Base-by-base conservation (phyloP, 2,113 vertebrate species). In the Poeciliopsis prolifica region DNA sequence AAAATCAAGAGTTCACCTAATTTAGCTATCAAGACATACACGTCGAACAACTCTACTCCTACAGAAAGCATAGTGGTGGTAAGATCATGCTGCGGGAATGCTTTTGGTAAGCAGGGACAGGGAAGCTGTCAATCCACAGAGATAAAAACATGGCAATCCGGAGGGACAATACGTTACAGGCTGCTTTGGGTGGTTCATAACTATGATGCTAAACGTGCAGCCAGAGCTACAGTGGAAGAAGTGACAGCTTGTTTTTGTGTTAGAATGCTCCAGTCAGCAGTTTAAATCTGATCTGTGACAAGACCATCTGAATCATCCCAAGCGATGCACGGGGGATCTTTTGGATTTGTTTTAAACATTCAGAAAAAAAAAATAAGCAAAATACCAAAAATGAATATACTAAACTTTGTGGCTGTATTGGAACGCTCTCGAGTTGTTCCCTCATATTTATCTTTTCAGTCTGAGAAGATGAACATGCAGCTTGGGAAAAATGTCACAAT, bases 401-500 rank as follows among this genome's bases (percentile, higher is more conserved):
- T 58, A 17, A 58, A 24, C 0, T n/a, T n/a, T 58, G 51, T n/a
- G 24, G 22, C 24, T 58, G 7, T 24, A 58, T 24, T 58, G 22
- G 24, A 17, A 58, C 22, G 5, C 22, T n/a, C 24, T 48, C 6
- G 5, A 48, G 17, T 22, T 24, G n/a, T 1, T n/a, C 51, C 51
- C 9, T 7, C 51, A 58, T 10, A 22, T 31, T 31, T 31, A 31
- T 31, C 28, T n/a, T 11, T 48, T 17, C 17, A 30, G 10, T 48
- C 11, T 24, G 19, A 15, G 1, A 19, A 5, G 26, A 40, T 61
- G 81, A 69, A 42, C 84, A 31, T 51, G 73, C 29, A 73, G 72
- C 31, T 66, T 33, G 44, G 17, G 17, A 73, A 74, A 78, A 77
- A 62, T 48, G 15, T 40, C 61, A 63, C 72, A 65, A 66, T 69